Evolutionary conservation across 2,888 invertebrate species (phyloP), one percentile per base, ranked within the genome.

Genomic region (Nasonia oneida): DNA sequence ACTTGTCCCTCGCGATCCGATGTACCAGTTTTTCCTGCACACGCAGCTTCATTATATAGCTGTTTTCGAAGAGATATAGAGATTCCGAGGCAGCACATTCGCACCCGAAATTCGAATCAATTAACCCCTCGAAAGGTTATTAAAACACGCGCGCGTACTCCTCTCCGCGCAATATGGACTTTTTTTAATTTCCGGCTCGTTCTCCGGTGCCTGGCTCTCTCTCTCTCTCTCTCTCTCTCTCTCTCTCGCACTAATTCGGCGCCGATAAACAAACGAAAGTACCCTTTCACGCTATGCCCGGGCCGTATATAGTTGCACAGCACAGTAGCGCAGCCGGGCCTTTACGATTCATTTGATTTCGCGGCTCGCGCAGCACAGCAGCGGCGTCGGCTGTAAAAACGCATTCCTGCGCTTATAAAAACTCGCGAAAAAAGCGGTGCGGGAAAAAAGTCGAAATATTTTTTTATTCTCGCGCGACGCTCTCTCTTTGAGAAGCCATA

Each of bases 391-490:
- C 67, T 67, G 33, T 85, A 81, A 81, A 81, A 85, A 73, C 73
- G 81, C 81, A 81, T 85, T 77, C 73, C 77, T n/a, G 33, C 81
- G 81, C 73, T 81, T 81, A 78, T 85, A 85, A 81, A 82, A 81
- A 78, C 73, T 8, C 37, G 81, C 37, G 67, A 70, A 53, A 82
- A 76, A 39, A 67, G 50, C 5, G 12, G n/a, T 29, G 33, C 33
- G 39, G 50, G 47, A 42, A 37, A 67, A 70, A 74, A 53, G 53
- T 57, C 29, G 75, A 85, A 79, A 85, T 75, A 85, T 78, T 75
- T 75, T 75, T 81, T 85, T 81, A 73, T 81, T 53, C 39, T 33
- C 15, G 83, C 73, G 61, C 77, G 83, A n/a, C 57, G 1, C 47
- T 47, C 47, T 47, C 77, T 74, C 83, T 86, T 84, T 42, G 83